These are phyloP conservation scores for Caloenas nicobarica DNA, from an alignment of 2,113 vertebrate genomes.

Conservation along the genomic window DNA sequence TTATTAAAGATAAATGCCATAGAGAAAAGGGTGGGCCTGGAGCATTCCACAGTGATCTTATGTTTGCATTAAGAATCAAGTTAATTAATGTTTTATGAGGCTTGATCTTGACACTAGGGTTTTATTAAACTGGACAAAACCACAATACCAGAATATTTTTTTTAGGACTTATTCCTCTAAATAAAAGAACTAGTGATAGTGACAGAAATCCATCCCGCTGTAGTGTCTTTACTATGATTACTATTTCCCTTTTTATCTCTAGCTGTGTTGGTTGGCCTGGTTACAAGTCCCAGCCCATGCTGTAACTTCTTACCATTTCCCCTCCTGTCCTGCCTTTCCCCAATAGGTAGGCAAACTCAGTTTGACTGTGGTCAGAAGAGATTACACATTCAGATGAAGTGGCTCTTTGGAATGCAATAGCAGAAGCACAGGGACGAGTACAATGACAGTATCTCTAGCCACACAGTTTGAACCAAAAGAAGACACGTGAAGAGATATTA, in stretches of 20 bases:
- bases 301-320: neutral
- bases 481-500: neutral
- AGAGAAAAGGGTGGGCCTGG: neutral
- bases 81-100: neutral
- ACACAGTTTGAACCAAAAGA: neutral
- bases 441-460: neutral
- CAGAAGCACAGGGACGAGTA: neutral
- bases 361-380: neutral
- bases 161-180: neutral
- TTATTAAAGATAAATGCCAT: neutral
- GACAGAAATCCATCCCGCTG: neutral
- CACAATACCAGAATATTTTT: neutral
- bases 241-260: neutral
- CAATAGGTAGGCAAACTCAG: neutral
- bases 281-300: neutral
- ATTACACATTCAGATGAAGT: neutral
- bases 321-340: neutral
- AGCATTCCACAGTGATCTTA: neutral
- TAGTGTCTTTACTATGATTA: neutral
- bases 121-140: neutral
- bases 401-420: neutral
- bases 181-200: neutral
- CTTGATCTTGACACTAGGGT: neutral
- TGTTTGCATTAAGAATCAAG: neutral
- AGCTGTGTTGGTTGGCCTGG: neutral